These are phyloP conservation scores for Montipora cactus DNA, from an alignment of 64 coral and sea anemone genomes.

Conservation along the genomic window DNA sequence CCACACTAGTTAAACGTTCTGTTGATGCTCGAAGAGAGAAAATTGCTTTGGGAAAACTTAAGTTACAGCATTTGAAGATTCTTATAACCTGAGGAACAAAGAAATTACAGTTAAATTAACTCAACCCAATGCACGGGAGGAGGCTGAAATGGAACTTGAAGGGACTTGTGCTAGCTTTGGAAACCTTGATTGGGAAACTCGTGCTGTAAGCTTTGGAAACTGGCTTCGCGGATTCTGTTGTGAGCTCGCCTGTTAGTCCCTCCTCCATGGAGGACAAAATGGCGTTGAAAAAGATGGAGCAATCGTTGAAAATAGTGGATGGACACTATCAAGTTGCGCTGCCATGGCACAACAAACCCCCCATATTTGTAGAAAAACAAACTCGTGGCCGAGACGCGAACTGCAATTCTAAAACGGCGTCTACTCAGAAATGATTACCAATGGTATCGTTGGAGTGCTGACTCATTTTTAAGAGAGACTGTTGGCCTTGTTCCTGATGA, in stretches of 20 bases:
- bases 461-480: too few species aligned
- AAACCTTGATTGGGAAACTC: background rate
- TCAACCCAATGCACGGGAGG: conserved; percentile 35
- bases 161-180: conserved; percentile 22
- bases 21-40: conserved; percentile 31
- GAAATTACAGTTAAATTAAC: conserved; percentile 13
- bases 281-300: background rate
- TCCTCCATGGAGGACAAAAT: too few species aligned
- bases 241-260: too few species aligned
- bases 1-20: background rate
- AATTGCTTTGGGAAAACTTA: conserved; percentile 55
- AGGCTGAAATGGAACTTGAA: conserved; percentile 38
- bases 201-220: background rate
- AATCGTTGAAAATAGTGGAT: background rate
- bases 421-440: too few species aligned
- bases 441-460: too few species aligned
- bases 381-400: too few species aligned
- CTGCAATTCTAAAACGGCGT: too few species aligned
- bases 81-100: conserved; percentile 11
- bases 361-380: too few species aligned
- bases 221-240: too few species aligned
- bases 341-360: too few species aligned
- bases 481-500: too few species aligned
- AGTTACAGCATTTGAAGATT: conserved; percentile 46
- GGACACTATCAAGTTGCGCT: background rate